Percentiles rank a stretch among this genome's conserved stretches.
These are phyloP conservation scores for Dryas iulia DNA, from an alignment of 1,140 invertebrate genomes.

Conservation along the genomic window DNA sequence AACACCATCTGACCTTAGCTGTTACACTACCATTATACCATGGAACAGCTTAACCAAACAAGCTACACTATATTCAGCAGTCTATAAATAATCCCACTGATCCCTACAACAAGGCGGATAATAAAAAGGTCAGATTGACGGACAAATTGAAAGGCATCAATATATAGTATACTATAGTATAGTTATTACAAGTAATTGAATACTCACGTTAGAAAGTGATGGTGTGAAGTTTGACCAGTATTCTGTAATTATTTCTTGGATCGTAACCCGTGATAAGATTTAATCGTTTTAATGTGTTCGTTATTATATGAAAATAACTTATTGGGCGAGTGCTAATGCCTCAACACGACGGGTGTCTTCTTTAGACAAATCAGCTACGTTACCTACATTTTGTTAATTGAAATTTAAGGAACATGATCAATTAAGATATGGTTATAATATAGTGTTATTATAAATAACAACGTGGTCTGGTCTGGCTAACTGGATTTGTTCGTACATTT, in stretches of 20 bases:
- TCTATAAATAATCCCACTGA: conserved; percentile 6
- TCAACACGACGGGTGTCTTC: not conserved
- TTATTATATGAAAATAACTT: conserved; percentile 1
- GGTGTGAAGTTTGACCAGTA: conserved; percentile 37
- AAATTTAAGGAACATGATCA: not conserved
- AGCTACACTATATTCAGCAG: not conserved
- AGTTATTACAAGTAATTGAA: conserved; percentile 69
- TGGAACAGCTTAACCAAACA: not conserved
- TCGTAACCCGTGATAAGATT: conserved; percentile 45
- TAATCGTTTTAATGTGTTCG: conserved; percentile 52
- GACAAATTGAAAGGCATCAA: conserved; percentile 61
- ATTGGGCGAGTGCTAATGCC: not conserved
- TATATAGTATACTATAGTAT: conserved; percentile 36
- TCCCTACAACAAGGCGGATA: conserved; percentile 28
- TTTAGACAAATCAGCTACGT: not conserved
- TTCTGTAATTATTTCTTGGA: conserved; percentile 55
- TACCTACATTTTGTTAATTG: not conserved
- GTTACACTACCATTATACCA: not conserved
- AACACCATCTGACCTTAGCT: not conserved
- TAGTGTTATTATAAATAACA: not conserved
- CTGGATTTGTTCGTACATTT: no score
- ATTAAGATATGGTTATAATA: not conserved
- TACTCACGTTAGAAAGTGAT: conserved; percentile 52
- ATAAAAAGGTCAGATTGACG: conserved; percentile 48
- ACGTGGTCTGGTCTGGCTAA: no score